Base-by-base conservation (phyloP, 2,888 invertebrate species). In the Polyommatus icarus region DNA sequence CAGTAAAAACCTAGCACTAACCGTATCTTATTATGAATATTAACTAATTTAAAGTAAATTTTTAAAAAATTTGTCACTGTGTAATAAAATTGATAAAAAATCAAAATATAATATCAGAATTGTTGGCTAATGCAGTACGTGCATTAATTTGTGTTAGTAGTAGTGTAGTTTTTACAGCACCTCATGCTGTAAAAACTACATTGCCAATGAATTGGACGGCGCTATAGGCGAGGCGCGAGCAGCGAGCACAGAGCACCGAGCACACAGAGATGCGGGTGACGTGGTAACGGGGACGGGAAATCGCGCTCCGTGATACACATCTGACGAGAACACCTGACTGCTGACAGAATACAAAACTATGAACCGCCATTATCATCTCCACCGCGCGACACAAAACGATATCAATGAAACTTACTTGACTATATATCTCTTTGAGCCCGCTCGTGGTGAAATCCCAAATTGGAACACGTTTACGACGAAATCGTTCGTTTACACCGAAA, bases 401-500 rank as follows among this genome's bases (percentile, higher is more conserved):
- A 75, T 54, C 29, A 54, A 81, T 78, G 78, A 78, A 86, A 92
- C 94, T 92, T 86, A 94, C 93, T 91, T 91, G 93, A 87, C 94
- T 89, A 90, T 94, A 94, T 87, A 93, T 86, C 92, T 93, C 93
- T 92, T 94, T 93, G 86, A 94, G 90, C 92, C 94, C 93, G 91
- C 92, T 94, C 93, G 93, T 94, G 93, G 87, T 94, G 93, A 93
- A 94, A 92, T 93, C 92, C 92, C 85, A 90, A 92, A 89, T 88
- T 89, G 91, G 89, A 90, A 91, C 93, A 92, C 91, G 91, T 90
- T 90, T 88, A 84, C 92, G 88, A 92, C 88, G 88, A 92, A 93
- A 92, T 90, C 86, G 90, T 91, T 87, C 82, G 89, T 90, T 89
- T 91, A 90, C 91, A 92, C 89, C 91, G 91, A 91, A 91, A 91